Base-by-base conservation (phyloP, 2,888 invertebrate genomes). In the Melanophora roralis region DNA sequence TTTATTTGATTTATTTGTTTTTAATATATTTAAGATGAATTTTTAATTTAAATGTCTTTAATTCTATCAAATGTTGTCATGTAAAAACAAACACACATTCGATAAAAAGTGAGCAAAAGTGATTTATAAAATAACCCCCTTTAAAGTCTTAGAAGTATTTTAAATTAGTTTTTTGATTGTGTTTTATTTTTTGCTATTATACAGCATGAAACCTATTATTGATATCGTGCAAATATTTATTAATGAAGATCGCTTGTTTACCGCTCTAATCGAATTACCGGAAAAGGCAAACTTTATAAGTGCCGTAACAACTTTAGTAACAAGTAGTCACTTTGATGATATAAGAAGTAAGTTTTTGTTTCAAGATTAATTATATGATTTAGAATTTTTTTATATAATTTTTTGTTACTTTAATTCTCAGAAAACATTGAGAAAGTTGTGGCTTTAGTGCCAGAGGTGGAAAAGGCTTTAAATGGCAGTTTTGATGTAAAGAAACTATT, bases 211-310 rank as follows among this genome's bases (percentile, higher is more conserved):
- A 78, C 87, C 89, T 7, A 86, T 89, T 64, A 83, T 90, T 57
- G 89, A 90, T 83, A 88, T 90, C 75, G 86, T 89, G 16, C 89
- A 90, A 82, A 86, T 86, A 49, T 88, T 90, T 73, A 85, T 90
- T 21, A 90, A 87, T 73, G 89, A 90, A 74, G 86, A 89, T 82
- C 84, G 84, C 5, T 78, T 90, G 27, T 88, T 85, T 65, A 85
- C 87, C 45, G 84, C 89, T 14, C 69, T 90, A 40, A 83, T 88
- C 45, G 87, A 88, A 59, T 81, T 90, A 62, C 90, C 90, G 36
- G 86, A 86, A 69, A 89, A 88, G 78, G 86, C 85, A 19, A 90
- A 89, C 82, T 89, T 90, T 76, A 84, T 90, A 40, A 83, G 84
- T 55, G 85, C 89, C 8, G 86, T 90, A n/a, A 88, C 88, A n/a